Evolutionary conservation across 1,140 invertebrate species (phyloP), one percentile per base, ranked within the genome.

Genomic region (Sitobion miscanthi): DNA sequence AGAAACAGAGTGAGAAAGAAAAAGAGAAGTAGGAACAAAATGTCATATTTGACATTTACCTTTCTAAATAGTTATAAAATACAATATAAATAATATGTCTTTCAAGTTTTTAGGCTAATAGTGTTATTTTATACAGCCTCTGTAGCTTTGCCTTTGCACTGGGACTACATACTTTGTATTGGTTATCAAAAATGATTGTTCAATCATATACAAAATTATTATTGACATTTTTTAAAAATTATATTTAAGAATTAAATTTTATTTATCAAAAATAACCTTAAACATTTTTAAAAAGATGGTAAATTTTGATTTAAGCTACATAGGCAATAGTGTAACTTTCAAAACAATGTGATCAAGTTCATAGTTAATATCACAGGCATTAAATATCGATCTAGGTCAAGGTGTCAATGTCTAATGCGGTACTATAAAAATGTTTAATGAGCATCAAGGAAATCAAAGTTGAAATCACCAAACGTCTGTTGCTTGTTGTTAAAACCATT

Each of bases 21-120:
- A 69, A 90, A 90, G 54, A 90, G 38, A 90, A 91, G 69, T 91
- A 91, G 90, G 90, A 91, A 91, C 90, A 91, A 91, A 91, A 91
- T 83, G 90, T 38, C 90, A 14, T 82, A 52, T n/a, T n/a, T 49
- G 90, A 82, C 90, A 83, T 91, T 91, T 91, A 91, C 90, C 90
- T 82, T 82, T 91, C 45, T 57, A 82, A 82, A 91, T 45, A 83
- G n/a, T 83, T 52, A 82, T 30, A 90, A 69, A 90, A n/a, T 90
- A 90, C 89, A 69, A 90, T 62, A 47, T 77, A 77, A 77, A 77
- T 77, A 90, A 69, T 62, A 90, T 90, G 38, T 69, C 54, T 69
- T 69, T 90, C 14, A 20, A 90, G 25, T 69, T 49, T 52, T 30
- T 38, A 89, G 35, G 38, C 52, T 89, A 89, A 62, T 45, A 62